A percentile compares a stretch with the other conserved stretches of the same genome.
These are phyloP conservation scores for Meloidogyne exigua DNA, from an alignment of 1,140 invertebrate species.

Conservation along the genomic window DNA sequence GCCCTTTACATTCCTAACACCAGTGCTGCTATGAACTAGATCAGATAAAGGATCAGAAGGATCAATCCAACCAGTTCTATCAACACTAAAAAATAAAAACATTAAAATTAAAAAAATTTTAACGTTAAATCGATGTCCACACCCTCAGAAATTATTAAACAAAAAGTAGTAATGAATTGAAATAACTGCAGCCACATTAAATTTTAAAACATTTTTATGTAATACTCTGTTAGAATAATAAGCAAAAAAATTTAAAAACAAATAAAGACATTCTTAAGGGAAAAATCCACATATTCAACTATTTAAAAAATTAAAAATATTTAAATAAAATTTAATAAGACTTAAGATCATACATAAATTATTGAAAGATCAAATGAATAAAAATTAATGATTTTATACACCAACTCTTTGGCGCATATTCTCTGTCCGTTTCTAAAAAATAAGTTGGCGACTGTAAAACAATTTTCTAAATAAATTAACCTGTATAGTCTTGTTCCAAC, in stretches of 20 bases:
- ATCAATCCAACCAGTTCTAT: conserved; percentile 44
- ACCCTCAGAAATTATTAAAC: neutral
- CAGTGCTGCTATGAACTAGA: neutral
- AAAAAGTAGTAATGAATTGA: neutral
- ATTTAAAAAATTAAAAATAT: neutral
- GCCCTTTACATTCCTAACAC: neutral
- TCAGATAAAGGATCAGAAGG: conserved; percentile 31
- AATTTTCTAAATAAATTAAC: neutral
- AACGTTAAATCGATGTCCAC: conserved; percentile 19
- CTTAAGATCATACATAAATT: neutral
- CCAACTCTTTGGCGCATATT: neutral
- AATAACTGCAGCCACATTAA: neutral
- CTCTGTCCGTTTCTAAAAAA: neutral
- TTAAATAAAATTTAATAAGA: neutral
- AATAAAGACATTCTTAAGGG: neutral
- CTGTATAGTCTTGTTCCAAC: conserved; percentile 68
- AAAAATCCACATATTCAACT: neutral
- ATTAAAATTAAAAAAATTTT: neutral
- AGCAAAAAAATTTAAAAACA: neutral
- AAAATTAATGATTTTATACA: neutral
- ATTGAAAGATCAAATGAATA: neutral
- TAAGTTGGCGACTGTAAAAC: neutral
- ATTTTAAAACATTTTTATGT: neutral
- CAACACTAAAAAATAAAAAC: conserved; percentile 21
- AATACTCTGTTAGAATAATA: no score